Conservation (phyloP, 2,888 invertebrate species). For the Portevinia maculata region DNA sequence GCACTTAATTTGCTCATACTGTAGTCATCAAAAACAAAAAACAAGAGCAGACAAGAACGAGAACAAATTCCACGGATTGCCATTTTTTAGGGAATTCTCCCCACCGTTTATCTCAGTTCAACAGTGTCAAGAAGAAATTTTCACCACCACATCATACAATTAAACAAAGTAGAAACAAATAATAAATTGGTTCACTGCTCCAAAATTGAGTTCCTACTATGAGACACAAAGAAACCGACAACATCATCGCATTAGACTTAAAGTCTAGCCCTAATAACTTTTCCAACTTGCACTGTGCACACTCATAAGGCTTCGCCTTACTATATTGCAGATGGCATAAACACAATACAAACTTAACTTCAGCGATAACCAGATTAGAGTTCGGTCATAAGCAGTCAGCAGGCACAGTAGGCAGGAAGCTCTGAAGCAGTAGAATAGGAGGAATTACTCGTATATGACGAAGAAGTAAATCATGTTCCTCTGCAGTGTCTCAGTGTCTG, state of each 20-base stretch:
- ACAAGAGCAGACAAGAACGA: no score
- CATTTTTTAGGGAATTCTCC: no score
- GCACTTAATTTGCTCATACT: no score
- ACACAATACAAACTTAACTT: conserved; percentile 14
- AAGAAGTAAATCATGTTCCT: conserved; percentile 26
- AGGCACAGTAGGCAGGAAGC: conserved; percentile 1
- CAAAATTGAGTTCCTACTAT: neutral
- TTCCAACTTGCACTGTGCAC: conserved; percentile 8
- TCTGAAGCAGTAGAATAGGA: conserved; percentile 6
- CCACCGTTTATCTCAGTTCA: no score
- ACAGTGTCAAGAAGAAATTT: no score
- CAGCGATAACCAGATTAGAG: conserved; percentile 30
- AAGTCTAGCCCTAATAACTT: conserved; percentile 26
- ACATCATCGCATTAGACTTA: conserved; percentile 12
- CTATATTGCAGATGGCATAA: conserved; percentile 1
- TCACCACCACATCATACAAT: no score
- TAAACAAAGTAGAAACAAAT: no score
- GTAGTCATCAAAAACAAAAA: no score
- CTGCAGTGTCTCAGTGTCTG: conserved; percentile 10
- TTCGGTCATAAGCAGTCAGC: conserved; percentile 11
- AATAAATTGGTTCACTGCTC: neutral
- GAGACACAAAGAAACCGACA: conserved; percentile 1
- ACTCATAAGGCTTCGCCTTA: conserved; percentile 26
- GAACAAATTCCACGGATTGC: no score
- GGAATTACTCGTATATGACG: conserved; percentile 10